A percentile compares a stretch with the other conserved stretches of the same genome.
phyloP scores from a whole-genome alignment of 1,140 invertebrate genomes.

The Rhopalosiphum maidis region DNA sequence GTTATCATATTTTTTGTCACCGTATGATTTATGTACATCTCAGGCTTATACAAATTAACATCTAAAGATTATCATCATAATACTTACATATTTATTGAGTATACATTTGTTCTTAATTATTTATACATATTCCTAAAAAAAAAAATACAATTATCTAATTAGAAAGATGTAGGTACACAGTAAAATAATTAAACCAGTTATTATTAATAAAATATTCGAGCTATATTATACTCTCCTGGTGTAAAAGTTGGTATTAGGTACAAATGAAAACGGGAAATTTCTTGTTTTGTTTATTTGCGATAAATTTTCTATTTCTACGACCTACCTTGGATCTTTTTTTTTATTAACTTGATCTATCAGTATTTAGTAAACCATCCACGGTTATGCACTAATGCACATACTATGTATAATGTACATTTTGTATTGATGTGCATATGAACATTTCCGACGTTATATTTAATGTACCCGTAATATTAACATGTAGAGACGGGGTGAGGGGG shows the following conservation, averaged over 20 bases:
- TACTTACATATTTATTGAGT: no score
- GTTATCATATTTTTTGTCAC: no score
- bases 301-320: background rate
- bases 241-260: background rate
- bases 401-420: background rate
- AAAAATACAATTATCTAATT: no score
- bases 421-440: background rate
- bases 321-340: background rate
- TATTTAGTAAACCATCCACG: background rate
- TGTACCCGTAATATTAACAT: background rate
- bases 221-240: background rate
- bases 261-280: background rate
- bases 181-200: background rate
- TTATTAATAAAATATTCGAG: background rate
- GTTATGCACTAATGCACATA: background rate
- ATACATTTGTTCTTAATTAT: no score
- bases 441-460: background rate
- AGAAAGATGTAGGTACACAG: background rate
- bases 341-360: background rate
- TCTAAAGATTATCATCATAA: no score
- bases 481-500: background rate
- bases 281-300: background rate
- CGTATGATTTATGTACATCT: no score
- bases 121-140: no score
- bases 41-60: no score